These are phyloP conservation scores for Metridium senile DNA, from an alignment of 92 coral and sea anemone genomes.

Conservation along the genomic window DNA sequence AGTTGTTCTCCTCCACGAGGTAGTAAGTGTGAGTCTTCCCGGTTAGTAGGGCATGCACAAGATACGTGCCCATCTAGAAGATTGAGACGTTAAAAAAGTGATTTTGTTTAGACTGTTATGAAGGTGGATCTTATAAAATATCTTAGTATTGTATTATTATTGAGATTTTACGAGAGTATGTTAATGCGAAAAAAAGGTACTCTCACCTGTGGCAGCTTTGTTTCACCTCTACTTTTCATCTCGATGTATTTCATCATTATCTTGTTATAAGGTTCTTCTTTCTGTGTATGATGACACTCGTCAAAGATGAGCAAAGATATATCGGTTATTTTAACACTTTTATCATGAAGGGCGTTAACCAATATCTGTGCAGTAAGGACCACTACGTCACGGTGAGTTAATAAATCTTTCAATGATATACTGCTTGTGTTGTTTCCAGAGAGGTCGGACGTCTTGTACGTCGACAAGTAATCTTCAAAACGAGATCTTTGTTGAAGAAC, in stretches of 20 bases:
- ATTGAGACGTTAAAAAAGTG: no score
- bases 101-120: no score
- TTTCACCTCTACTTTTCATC: background rate
- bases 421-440: constrained; percentile 36
- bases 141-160: no score
- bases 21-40: no score
- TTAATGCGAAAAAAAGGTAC: background rate
- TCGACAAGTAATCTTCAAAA: constrained; percentile 23
- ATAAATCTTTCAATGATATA: constrained; percentile 15
- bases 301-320: constrained; percentile 43
- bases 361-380: constrained; percentile 62
- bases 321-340: background rate
- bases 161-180: background rate
- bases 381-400: constrained; percentile 37
- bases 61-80: no score
- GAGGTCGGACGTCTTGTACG: constrained; percentile 28
- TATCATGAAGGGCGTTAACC: constrained; percentile 39
- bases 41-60: no score
- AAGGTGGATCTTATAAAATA: no score
- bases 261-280: constrained; percentile 27
- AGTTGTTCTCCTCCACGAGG: no score
- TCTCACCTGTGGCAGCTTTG: constrained; percentile 26
- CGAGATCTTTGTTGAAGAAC: constrained; percentile 22
- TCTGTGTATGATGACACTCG: constrained; percentile 43
- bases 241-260: constrained; percentile 25